Evolutionary conservation across 2,888 invertebrate genomes (phyloP).

Genomic region (Malachius bipustulatus): DNA sequence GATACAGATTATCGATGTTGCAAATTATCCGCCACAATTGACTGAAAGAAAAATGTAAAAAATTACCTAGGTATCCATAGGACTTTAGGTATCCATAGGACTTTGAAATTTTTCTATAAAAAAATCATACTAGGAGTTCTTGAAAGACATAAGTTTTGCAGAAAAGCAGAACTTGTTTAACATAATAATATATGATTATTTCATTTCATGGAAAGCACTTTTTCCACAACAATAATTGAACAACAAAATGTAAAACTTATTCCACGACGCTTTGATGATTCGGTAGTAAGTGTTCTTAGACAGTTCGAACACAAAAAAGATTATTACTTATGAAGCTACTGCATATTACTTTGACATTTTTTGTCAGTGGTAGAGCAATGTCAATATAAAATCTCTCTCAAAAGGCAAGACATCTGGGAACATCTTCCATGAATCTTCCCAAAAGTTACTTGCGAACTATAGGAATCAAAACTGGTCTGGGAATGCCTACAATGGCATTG

Average conservation of each 20-base stretch:
- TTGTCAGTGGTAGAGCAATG: neutral
- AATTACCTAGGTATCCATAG: neutral
- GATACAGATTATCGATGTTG: conserved; percentile 7
- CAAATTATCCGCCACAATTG: conserved; percentile 7
- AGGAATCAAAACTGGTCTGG: too few species aligned
- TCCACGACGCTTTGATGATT: conserved; percentile 6
- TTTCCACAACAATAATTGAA: neutral
- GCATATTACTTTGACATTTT: conserved; percentile 1
- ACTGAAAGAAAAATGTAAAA: conserved; percentile 2
- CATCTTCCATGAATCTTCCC: neutral
- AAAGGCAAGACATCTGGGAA: neutral
- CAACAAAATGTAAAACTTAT: conserved; percentile 8
- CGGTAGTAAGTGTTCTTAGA: conserved; percentile 4
- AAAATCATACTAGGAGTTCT: neutral
- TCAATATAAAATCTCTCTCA: neutral
- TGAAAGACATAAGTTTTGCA: conserved; percentile 1
- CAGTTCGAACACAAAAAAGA: conserved; percentile 2
- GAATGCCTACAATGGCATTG: too few species aligned
- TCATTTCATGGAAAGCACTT: neutral
- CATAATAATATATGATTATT: conserved; percentile 2
- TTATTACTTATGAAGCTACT: conserved; percentile 5
- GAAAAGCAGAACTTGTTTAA: conserved; percentile 2
- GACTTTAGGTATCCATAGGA: too few species aligned
- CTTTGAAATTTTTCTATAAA: neutral
- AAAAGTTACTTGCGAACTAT: neutral